Conservation (phyloP, 1,140 invertebrate genomes). For the Drosophila saltans region DNA sequence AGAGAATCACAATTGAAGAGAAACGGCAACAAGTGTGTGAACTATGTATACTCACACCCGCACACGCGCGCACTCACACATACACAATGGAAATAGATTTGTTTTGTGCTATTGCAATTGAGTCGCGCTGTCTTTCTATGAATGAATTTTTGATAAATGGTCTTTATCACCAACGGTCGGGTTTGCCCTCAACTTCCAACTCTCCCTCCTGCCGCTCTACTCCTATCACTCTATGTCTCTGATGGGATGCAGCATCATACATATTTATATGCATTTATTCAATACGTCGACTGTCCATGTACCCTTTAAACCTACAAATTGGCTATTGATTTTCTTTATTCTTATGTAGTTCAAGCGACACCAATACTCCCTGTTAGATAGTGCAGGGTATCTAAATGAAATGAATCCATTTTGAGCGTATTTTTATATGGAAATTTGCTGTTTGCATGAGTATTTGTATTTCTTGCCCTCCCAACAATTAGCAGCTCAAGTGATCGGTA, state of each 20-base stretch:
- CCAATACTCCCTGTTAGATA: not conserved
- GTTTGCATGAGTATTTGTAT: constrained; percentile 35
- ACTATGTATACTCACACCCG: not conserved
- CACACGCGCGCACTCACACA: not conserved
- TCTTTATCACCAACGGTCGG: constrained; percentile 63
- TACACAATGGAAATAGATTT: constrained; percentile 14
- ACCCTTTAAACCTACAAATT: not conserved
- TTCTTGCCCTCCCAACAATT: constrained; percentile 70
- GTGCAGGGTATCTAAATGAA: constrained; percentile 5
- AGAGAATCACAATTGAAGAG: constrained; percentile 32
- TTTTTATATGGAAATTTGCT: constrained; percentile 67
- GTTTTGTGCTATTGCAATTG: constrained; percentile 42
- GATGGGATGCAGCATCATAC: constrained; percentile 10
- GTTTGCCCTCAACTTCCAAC: constrained; percentile 13
- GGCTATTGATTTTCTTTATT: not conserved
- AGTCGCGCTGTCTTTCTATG: constrained; percentile 53
- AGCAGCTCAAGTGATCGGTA: constrained; percentile 73
- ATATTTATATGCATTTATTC: not conserved
- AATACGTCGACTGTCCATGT: not conserved
- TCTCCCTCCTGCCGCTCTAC: not conserved
- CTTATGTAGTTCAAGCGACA: not conserved
- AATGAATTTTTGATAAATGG: constrained; percentile 80
- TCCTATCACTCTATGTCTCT: not conserved
- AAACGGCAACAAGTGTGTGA: constrained; percentile 46
- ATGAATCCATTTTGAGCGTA: constrained; percentile 39